phyloP scores from a whole-genome alignment of 2,113 vertebrate genomes.

The Azemiops feae region DNA sequence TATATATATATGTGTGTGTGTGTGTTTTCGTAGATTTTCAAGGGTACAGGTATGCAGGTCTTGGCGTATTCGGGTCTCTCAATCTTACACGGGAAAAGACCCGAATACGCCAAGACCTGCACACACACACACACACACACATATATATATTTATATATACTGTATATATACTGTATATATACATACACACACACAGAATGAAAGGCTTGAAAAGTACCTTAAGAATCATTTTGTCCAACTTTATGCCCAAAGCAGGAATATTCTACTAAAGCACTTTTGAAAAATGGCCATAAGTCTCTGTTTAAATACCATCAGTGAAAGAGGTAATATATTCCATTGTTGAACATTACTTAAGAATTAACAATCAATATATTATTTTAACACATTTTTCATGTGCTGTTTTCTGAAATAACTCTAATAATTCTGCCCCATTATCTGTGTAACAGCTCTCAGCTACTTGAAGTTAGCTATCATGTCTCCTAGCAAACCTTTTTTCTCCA shows the following conservation, averaged over 20 bases:
- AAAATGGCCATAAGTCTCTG: background rate
- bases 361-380: background rate
- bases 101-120: too few species aligned
- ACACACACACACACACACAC: too few species aligned
- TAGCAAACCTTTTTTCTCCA: background rate
- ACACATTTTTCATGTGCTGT: background rate
- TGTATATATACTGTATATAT: too few species aligned
- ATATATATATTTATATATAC: too few species aligned
- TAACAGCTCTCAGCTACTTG: background rate
- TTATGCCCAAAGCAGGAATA: background rate
- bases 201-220: background rate
- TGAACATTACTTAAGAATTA: background rate
- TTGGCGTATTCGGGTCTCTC: too few species aligned
- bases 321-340: background rate
- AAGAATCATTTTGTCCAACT: background rate
- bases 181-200: too few species aligned
- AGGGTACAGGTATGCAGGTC: too few species aligned
- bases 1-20: too few species aligned
- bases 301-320: background rate
- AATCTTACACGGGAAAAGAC: too few species aligned
- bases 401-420: background rate
- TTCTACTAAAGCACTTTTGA: background rate
- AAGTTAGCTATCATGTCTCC: background rate
- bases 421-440: background rate
- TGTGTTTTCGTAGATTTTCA: too few species aligned